A percentile compares a stretch with the other conserved stretches of the same genome.
Evolutionary conservation across 37 sponge, comb jelly and placozoan species (phyloP).

Genomic region (Sycon ciliatum): DNA sequence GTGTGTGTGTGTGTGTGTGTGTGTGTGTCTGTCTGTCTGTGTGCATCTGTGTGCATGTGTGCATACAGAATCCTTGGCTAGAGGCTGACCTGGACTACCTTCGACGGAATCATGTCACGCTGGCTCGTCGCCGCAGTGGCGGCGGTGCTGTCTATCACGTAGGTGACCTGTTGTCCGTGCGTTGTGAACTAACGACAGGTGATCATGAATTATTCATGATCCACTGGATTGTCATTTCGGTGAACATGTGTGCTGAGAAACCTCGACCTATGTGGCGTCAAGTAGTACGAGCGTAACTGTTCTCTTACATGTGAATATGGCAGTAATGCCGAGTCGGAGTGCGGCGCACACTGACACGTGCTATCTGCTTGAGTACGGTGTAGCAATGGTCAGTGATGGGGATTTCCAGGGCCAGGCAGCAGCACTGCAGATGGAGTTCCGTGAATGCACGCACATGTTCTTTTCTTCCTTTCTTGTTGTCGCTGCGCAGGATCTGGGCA

Average conservation of each 20-base stretch:
- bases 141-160: slow-evolving; percentile 87
- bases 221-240: no score
- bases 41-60: no score
- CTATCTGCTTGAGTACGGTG: neutral
- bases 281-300: no score
- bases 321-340: no score
- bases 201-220: no score
- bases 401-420: neutral
- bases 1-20: no score
- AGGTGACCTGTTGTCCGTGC: no score
- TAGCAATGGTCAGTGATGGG: neutral
- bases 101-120: slow-evolving; percentile 20
- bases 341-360: no score
- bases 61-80: slow-evolving; percentile 70
- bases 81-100: slow-evolving; percentile 48
- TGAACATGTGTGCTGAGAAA: neutral
- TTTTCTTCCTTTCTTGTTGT: neutral
- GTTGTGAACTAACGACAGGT: no score
- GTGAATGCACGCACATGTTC: neutral
- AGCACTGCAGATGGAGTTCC: neutral
- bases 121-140: slow-evolving; percentile 67
- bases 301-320: no score
- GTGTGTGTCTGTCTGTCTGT: no score
- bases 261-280: neutral
- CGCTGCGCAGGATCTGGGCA: slow-evolving; percentile 53